phyloP scores from a whole-genome alignment of 2,113 vertebrate genomes.

The Paracanthobrama guichenoti region DNA sequence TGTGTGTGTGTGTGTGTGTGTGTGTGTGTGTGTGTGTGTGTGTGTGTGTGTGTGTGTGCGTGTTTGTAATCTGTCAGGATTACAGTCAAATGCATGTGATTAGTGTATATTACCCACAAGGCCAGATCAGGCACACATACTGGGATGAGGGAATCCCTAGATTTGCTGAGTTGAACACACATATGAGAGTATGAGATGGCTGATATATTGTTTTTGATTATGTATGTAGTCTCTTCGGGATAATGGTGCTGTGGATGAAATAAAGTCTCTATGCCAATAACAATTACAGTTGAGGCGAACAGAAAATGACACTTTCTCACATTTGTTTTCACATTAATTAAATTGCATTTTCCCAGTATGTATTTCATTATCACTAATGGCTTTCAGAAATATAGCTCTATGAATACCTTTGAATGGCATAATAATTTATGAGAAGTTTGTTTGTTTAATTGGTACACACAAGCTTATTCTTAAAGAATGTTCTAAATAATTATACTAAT shows the following conservation, averaged over 20 bases:
- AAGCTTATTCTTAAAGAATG: neutral
- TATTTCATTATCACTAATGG: slow-evolving; percentile 23
- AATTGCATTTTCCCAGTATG: neutral
- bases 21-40: slow-evolving; percentile 19
- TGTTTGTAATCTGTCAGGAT: slow-evolving; percentile 38
- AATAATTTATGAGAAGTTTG: neutral
- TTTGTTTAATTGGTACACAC: neutral
- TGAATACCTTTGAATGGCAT: neutral
- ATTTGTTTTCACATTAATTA: neutral
- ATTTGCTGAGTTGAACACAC: neutral
- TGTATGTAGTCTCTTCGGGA: no score
- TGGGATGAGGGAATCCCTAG: neutral
- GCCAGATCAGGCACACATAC: slow-evolving; percentile 8
- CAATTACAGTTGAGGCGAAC: neutral
- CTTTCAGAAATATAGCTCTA: neutral
- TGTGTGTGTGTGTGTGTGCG: slow-evolving; percentile 20
- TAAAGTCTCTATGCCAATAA: neutral
- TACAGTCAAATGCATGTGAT: slow-evolving; percentile 43
- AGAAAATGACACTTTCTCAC: neutral
- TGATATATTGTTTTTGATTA: neutral
- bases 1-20: slow-evolving; percentile 21
- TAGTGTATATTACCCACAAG: slow-evolving; percentile 30
- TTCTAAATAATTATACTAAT: neutral
- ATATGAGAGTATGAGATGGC: neutral
- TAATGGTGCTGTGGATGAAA: neutral